phyloP scores from a whole-genome alignment of 1,140 invertebrate species.

The Drosophila trapezifrons region DNA sequence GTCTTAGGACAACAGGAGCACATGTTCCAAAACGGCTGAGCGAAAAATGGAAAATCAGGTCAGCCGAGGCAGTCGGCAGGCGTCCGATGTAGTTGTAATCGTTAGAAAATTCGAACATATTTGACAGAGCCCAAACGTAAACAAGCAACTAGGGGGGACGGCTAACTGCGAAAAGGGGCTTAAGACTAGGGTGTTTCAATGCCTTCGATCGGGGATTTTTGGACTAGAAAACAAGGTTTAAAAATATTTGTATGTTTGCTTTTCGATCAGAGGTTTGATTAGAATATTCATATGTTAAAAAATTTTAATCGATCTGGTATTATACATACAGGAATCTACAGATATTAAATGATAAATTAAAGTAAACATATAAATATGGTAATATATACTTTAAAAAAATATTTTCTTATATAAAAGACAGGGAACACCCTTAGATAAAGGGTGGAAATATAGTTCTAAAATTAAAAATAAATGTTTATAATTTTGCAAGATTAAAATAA shows the following conservation, averaged over 20 bases:
- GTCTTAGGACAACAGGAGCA: conserved; percentile 62
- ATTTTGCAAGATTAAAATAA: too few relatives aligned
- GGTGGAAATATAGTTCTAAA: too few relatives aligned
- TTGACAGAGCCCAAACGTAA: conserved; percentile 81
- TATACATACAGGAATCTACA: neutral
- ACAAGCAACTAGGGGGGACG: conserved; percentile 40
- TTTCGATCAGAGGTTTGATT: neutral
- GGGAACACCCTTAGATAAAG: too few relatives aligned
- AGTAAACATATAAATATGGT: too few relatives aligned
- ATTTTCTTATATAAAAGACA: too few relatives aligned
- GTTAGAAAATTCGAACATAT: conserved; percentile 82
- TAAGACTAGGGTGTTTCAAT: conserved; percentile 25
- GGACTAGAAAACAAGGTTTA: neutral
- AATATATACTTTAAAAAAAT: too few relatives aligned
- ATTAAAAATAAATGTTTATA: too few relatives aligned
- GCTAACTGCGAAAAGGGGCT: conserved; percentile 16
- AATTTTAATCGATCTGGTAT: too few relatives aligned
- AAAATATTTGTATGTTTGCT: neutral
- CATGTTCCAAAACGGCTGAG: conserved; percentile 59
- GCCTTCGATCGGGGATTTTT: neutral
- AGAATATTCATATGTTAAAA: too few relatives aligned
- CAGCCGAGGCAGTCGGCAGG: conserved; percentile 30
- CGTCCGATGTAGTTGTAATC: conserved; percentile 75
- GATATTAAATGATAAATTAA: neutral
- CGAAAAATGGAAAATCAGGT: conserved; percentile 80